Conservation (phyloP, 2,113 vertebrate genomes). For the Pluvianellus socialis region DNA sequence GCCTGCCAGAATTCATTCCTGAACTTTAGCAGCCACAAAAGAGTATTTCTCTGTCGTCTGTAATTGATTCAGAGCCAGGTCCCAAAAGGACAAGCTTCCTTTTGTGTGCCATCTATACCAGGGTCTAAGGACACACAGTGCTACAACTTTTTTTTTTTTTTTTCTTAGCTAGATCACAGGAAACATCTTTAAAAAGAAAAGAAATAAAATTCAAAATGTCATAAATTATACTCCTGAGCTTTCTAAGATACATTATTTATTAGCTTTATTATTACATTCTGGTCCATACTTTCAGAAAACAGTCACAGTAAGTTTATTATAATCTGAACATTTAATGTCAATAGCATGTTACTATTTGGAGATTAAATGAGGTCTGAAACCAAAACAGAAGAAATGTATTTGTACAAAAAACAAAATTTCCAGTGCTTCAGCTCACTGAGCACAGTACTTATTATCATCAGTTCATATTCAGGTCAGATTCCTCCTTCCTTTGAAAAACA, state of each 20-base stretch:
- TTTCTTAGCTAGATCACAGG: conserved; percentile 44
- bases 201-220: neutral
- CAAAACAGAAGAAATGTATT: neutral
- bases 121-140: conserved; percentile 60
- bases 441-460: conserved; percentile 45
- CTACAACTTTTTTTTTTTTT: conserved; percentile 13
- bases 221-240: neutral
- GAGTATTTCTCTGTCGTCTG: conserved; percentile 78
- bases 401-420: conserved; percentile 31
- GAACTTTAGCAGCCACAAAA: conserved; percentile 79
- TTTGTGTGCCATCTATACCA: conserved; percentile 71
- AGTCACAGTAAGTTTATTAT: neutral
- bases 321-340: conserved; percentile 28
- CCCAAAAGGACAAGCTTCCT: conserved; percentile 77
- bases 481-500: conserved; percentile 32
- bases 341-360: conserved; percentile 12
- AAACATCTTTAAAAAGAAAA: conserved; percentile 44
- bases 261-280: conserved; percentile 26
- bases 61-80: conserved; percentile 76
- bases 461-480: conserved; percentile 55
- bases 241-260: conserved; percentile 32
- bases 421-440: neutral
- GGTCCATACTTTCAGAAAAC: conserved; percentile 17
- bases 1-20: conserved; percentile 80
- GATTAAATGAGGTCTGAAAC: conserved; percentile 48